A percentile compares a stretch with the other conserved stretches of the same genome.
Evolutionary conservation across 2,888 invertebrate genomes (phyloP).

Genomic region (Odontocerum albicorne): DNA sequence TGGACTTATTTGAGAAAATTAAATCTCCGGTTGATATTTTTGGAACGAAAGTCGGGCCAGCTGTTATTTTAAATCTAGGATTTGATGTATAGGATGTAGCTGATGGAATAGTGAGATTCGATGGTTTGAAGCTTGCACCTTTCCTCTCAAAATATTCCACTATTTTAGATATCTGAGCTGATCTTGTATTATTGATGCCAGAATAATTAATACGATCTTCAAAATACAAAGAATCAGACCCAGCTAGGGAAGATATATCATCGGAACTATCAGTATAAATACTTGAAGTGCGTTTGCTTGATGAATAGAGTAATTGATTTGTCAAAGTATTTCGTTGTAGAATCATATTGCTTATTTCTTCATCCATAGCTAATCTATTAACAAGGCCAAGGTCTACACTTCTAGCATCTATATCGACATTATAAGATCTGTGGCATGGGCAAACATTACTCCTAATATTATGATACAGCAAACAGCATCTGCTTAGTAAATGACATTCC

Average conservation of each 20-base stretch:
- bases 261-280: slow-evolving; percentile 87
- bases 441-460: slow-evolving; percentile 23
- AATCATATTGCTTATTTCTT: slow-evolving; percentile 50
- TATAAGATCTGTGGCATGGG: slow-evolving; percentile 35
- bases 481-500: slow-evolving; percentile 29
- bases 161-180: slow-evolving; percentile 76
- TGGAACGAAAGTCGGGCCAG: slow-evolving; percentile 37
- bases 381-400: slow-evolving; percentile 52
- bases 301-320: slow-evolving; percentile 57
- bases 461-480: slow-evolving; percentile 31
- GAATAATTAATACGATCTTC: slow-evolving; percentile 65
- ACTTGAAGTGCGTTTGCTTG: slow-evolving; percentile 72
- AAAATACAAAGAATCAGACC: slow-evolving; percentile 72
- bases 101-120: slow-evolving; percentile 38
- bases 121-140: slow-evolving; percentile 60
- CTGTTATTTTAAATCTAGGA: slow-evolving; percentile 37
- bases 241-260: slow-evolving; percentile 79
- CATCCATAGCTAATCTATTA: slow-evolving; percentile 50
- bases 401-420: slow-evolving; percentile 45
- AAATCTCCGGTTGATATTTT: slow-evolving; percentile 37
- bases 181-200: slow-evolving; percentile 55
- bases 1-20: slow-evolving; percentile 33
- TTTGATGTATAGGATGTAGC: slow-evolving; percentile 6
- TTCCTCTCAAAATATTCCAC: slow-evolving; percentile 88
- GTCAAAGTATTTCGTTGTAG: slow-evolving; percentile 49